A percentile compares a stretch with the other conserved stretches of the same genome.
Evolutionary conservation across 35 echinoderm and acorn worm genomes (phyloP).

Genomic region (Heliocidaris erythrogramma): DNA sequence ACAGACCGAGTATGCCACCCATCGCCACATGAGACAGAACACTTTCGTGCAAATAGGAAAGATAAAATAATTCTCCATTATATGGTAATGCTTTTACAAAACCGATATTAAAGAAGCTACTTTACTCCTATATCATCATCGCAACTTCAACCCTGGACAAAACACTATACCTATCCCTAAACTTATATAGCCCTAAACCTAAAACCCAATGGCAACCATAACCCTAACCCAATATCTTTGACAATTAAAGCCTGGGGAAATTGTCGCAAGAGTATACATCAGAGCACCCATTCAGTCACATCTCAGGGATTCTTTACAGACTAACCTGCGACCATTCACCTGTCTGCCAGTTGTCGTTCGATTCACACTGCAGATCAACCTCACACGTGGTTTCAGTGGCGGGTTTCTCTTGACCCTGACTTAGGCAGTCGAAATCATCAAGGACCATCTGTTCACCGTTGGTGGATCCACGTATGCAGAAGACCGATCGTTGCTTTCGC

Average conservation of each 20-base stretch:
- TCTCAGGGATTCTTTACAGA: neutral
- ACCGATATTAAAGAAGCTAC: neutral
- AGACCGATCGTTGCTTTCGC: slow-evolving; percentile 57
- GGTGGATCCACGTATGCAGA: slow-evolving; percentile 80
- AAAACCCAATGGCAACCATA: too few species aligned
- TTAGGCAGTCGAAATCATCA: slow-evolving; percentile 58
- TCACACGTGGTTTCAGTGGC: slow-evolving; percentile 26
- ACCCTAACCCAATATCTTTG: too few species aligned
- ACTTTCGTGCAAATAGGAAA: neutral
- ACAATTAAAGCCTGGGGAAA: too few species aligned
- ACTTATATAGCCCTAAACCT: too few species aligned
- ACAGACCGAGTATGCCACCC: slow-evolving; percentile 53
- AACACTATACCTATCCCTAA: too few species aligned
- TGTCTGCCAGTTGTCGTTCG: slow-evolving; percentile 63
- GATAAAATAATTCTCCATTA: neutral
- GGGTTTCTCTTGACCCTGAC: slow-evolving; percentile 62
- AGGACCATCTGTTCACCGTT: slow-evolving; percentile 84
- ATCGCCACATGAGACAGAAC: slow-evolving; percentile 63
- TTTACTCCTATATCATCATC: neutral
- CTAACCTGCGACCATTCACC: slow-evolving; percentile 87
- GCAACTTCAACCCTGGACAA: too few species aligned
- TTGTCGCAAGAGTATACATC: too few species aligned
- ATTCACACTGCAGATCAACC: slow-evolving; percentile 47
- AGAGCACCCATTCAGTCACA: too few species aligned
- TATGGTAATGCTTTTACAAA: neutral